These are phyloP conservation scores for Saguinus imperator DNA, from an alignment of 2,113 vertebrate genomes.

Conservation along the genomic window DNA sequence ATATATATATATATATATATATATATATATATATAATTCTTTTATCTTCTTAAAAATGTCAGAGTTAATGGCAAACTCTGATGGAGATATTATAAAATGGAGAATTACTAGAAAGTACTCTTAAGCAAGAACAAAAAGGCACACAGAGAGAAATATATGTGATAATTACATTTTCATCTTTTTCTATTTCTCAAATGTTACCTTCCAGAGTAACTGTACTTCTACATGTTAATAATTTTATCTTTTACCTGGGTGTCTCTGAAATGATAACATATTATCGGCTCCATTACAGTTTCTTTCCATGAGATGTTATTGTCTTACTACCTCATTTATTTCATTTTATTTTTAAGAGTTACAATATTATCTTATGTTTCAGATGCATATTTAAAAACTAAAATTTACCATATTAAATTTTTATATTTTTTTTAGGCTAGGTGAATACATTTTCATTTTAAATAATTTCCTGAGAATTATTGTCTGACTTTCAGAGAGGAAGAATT, in stretches of 20 bases:
- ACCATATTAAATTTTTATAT: not conserved
- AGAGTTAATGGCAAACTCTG: not conserved
- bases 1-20: too few species aligned
- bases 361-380: not conserved
- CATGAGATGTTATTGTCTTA: not conserved
- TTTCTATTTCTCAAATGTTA: not conserved
- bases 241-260: not conserved
- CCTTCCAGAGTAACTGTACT: not conserved
- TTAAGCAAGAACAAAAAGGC: not conserved
- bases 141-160: not conserved
- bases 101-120: not conserved
- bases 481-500: not conserved
- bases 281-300: not conserved
- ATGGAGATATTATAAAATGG: not conserved
- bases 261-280: not conserved
- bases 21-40: not conserved
- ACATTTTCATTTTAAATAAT: not conserved
- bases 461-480: not conserved
- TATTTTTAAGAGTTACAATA: not conserved
- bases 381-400: not conserved
- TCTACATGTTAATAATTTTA: not conserved
- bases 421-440: not conserved
- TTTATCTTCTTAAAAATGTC: not conserved
- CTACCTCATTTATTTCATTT: not conserved
- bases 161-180: not conserved